phyloP scores from a whole-genome alignment of 2,888 invertebrate species.

The Eupithecia subfuscata region DNA sequence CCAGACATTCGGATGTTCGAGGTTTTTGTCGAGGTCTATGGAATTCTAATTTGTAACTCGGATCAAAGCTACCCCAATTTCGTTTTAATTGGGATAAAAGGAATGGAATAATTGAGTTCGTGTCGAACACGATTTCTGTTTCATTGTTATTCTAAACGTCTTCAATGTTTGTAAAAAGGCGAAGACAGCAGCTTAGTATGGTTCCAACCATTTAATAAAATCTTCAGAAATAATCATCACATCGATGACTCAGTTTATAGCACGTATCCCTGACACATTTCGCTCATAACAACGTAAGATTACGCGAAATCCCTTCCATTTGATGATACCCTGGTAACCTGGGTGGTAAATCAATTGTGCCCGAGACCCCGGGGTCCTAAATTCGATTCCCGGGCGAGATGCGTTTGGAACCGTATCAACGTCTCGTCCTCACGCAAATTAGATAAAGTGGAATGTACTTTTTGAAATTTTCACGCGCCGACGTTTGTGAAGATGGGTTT shows the following conservation, averaged over 20 bases:
- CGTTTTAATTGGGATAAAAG: conserved; percentile 13
- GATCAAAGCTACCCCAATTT: conserved; percentile 17
- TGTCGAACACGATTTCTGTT: conserved; percentile 7
- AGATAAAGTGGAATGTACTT: conserved; percentile 65
- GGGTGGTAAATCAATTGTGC: conserved; percentile 78
- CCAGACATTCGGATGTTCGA: conserved; percentile 19
- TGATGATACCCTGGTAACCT: conserved; percentile 62
- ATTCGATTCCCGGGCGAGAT: conserved; percentile 78
- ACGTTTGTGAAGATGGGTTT: conserved; percentile 23
- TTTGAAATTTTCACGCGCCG: conserved; percentile 42
- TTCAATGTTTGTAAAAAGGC: not conserved
- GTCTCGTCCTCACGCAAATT: conserved; percentile 64
- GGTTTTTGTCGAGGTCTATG: conserved; percentile 7
- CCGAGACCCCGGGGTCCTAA: conserved; percentile 64
- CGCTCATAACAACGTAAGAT: conserved; percentile 44
- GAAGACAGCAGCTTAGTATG: too few species aligned
- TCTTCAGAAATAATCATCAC: conserved; percentile 7
- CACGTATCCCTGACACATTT: conserved; percentile 37
- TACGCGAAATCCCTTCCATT: conserved; percentile 52
- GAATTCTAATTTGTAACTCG: conserved; percentile 11
- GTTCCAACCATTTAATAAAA: not conserved
- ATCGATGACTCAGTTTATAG: conserved; percentile 20
- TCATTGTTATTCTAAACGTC: not conserved
- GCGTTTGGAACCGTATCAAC: conserved; percentile 64
- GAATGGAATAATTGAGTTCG: conserved; percentile 9